These are phyloP conservation scores for Neodiprion fabricii DNA, from an alignment of 1,140 invertebrate species.

Conservation along the genomic window DNA sequence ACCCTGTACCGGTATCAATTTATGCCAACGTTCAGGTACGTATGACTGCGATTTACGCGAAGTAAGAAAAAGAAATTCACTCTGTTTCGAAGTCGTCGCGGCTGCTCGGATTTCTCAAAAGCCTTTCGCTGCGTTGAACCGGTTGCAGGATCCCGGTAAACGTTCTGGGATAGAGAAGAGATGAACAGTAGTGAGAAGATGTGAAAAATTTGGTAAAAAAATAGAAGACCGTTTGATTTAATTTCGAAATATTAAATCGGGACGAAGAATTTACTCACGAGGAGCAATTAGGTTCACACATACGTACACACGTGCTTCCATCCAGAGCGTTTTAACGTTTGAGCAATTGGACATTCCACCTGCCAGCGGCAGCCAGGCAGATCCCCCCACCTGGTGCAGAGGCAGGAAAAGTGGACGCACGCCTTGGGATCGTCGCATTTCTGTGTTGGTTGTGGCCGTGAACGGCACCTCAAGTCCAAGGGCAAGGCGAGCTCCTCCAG, in stretches of 20 bases:
- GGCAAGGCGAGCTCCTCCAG: constrained; percentile 43
- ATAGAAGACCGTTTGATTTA: neutral
- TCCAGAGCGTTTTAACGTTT: neutral
- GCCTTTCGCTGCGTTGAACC: neutral
- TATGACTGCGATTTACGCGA: too few species aligned
- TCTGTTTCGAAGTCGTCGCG: too few species aligned
- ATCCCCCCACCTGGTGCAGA: constrained; percentile 44
- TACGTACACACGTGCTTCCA: neutral
- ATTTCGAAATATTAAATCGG: neutral
- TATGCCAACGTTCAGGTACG: neutral
- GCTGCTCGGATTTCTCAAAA: neutral
- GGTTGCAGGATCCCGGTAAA: neutral
- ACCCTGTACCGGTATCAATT: neutral
- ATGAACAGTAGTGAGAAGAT: too few species aligned
- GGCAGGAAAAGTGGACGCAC: constrained; percentile 57
- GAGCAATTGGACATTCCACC: constrained; percentile 52
- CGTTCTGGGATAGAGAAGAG: neutral
- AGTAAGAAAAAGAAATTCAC: too few species aligned
- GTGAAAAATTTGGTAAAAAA: neutral
- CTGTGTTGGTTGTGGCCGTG: constrained; percentile 59
- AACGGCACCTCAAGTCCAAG: constrained; percentile 60
- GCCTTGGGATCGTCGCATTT: constrained; percentile 57
- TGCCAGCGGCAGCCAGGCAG: constrained; percentile 50
- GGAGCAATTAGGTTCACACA: neutral
- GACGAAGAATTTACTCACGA: neutral